These are phyloP conservation scores for Thamnophis sirtalis DNA, from an alignment of 2,113 vertebrate species.

Conservation along the genomic window DNA sequence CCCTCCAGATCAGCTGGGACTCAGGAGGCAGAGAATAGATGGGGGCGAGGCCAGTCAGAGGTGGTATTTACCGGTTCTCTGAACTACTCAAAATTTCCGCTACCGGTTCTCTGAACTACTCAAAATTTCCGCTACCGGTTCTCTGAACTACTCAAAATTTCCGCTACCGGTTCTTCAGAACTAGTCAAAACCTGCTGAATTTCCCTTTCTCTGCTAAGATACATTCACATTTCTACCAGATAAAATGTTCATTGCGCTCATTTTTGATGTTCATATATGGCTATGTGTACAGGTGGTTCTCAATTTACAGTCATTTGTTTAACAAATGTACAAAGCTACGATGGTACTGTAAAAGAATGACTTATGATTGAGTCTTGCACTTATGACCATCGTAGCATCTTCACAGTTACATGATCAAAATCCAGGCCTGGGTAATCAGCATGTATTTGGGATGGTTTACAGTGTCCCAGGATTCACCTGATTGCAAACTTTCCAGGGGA, in stretches of 20 bases:
- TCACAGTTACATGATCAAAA: not conserved
- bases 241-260: not conserved
- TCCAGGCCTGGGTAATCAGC: not conserved
- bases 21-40: too few species aligned
- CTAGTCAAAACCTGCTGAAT: too few species aligned
- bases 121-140: too few species aligned
- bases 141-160: too few species aligned
- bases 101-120: too few species aligned
- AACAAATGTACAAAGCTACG: not conserved
- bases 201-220: not conserved
- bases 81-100: too few species aligned
- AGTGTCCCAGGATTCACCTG: not conserved
- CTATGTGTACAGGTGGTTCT: not conserved
- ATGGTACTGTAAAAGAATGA: not conserved
- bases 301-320: not conserved
- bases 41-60: too few species aligned
- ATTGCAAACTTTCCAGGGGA: not conserved
- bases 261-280: not conserved
- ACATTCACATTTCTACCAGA: not conserved
- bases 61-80: too few species aligned
- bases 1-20: too few species aligned
- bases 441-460: not conserved
- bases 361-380: not conserved
- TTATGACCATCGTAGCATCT: not conserved
- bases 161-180: too few species aligned